Evolutionary conservation across 2,113 vertebrate genomes (phyloP), one percentile per base, ranked within the genome.

Genomic region (Eretmochelys imbricata): DNA sequence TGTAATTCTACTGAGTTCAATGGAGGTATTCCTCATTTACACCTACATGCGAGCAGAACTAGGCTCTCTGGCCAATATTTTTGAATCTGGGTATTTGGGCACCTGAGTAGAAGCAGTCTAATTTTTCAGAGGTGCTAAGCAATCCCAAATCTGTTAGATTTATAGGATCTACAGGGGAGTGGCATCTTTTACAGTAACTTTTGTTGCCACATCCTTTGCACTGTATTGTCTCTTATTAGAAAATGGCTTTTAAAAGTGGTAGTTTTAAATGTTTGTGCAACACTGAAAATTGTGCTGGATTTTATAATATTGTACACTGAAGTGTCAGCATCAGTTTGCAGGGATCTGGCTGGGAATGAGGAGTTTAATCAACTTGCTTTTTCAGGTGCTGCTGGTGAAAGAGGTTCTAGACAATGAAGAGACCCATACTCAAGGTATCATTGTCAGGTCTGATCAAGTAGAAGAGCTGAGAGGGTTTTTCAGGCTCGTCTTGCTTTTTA

Each of bases 231-330:
- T 96, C 90, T 94, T 57, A 53, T 82, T 76, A 89, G 46, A 79
- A 95, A 95, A 65, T 92, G 96, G 85, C 89, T 96, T 96, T 94
- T 87, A 53, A 88, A 95, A 76, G 93, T 49, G 84, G 57, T 25
- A 65, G 49, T 90, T 97, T 89, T 88, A 90, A 93, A 38, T 38
- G 22, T 72, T 72, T n/a, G 80, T 84, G 85, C 85, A 91, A 94
- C 93, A 38, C 93, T 92, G 69, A 89, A 89, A 91, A 72, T 96
- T 90, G 27, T 95, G 57, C 91, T 72, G 27, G 79, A 90, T 93
- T 93, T 79, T 65, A 5, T 50, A 87, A 84, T 93, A 82, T 89
- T 78, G 78, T 87, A 50, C 69, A 46, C 86, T 94, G 84, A 96
- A 95, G 89, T 95, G 94, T 65, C 90, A 90, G 91, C 94, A 78